Evolutionary conservation across 2,113 vertebrate species (phyloP), one percentile per base, ranked within the genome.

Genomic region (Misgurnus anguillicaudatus): DNA sequence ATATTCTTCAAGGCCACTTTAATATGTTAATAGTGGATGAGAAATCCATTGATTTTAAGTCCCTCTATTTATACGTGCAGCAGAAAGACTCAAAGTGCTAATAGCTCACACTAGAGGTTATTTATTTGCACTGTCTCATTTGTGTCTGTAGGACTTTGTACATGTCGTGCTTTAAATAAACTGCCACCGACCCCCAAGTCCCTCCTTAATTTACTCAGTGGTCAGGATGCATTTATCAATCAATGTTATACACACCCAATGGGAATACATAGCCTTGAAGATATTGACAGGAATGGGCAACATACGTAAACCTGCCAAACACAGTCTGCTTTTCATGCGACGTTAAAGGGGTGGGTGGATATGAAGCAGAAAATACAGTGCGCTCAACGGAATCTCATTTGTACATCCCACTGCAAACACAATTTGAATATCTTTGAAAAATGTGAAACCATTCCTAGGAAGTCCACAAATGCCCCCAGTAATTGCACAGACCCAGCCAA

Each of bases 121-220:
- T 57, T 57, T 57, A 57, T 57, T 57, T n/a, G 53, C 53, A 6
- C 11, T 16, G 41, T 53, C 58, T 39, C 74, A 36, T 70, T 19
- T 80, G 69, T 48, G 41, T 9, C 62, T 68, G 45, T 21, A 19
- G 53, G 36, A 58, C 21, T 62, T 38, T n/a, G 55, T 62, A 64
- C 42, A 17, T 63, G 3, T 71, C 7, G 53, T 19, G n/a, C 17
- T 57, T n/a, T 57, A n/a, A 57, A 57, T 19, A 57, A 57, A 63
- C 36, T 61, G 63, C 39, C 1, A 16, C n/a, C 36, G 51, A 19
- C 55, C 24, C 53, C 36, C 17, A 19, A 36, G 14, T 60, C 19
- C 72, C n/a, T 14, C 16, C 11, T 9, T 70, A 19, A 11, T 57
- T 57, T 13, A 38, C 36, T 7, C 19, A 21, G n/a, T 10, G 5